phyloP scores from a whole-genome alignment of 2,888 invertebrate genomes.

The Malacosoma neustria region DNA sequence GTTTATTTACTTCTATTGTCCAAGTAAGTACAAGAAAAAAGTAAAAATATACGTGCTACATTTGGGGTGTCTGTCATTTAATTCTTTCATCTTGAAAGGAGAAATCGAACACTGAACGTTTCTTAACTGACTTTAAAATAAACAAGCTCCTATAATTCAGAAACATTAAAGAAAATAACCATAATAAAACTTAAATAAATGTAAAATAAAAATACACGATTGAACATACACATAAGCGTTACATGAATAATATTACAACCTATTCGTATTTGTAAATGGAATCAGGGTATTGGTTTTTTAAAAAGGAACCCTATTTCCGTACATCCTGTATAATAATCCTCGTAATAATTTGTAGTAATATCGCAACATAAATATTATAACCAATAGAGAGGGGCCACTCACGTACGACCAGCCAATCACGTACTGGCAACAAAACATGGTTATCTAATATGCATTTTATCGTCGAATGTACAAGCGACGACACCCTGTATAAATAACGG shows the following conservation, averaged over 20 bases:
- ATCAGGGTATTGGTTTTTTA: background rate
- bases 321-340: background rate
- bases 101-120: no score
- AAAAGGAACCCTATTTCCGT: background rate
- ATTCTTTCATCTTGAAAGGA: no score
- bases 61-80: no score
- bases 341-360: conserved; percentile 20
- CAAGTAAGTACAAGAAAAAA: no score
- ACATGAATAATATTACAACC: background rate
- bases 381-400: conserved; percentile 10
- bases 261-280: background rate
- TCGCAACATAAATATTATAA: conserved; percentile 3
- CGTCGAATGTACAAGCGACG: conserved; percentile 44
- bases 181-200: no score
- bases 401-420: conserved; percentile 47
- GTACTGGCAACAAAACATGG: conserved; percentile 60
- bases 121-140: no score
- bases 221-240: background rate
- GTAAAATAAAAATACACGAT: background rate
- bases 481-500: conserved; percentile 32
- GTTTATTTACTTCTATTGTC: no score
- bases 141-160: no score
- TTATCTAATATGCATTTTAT: conserved; percentile 73
- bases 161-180: no score
- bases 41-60: no score